Evolutionary conservation across 2,888 invertebrate genomes (phyloP).

Genomic region (Bedellia somnulentella): DNA sequence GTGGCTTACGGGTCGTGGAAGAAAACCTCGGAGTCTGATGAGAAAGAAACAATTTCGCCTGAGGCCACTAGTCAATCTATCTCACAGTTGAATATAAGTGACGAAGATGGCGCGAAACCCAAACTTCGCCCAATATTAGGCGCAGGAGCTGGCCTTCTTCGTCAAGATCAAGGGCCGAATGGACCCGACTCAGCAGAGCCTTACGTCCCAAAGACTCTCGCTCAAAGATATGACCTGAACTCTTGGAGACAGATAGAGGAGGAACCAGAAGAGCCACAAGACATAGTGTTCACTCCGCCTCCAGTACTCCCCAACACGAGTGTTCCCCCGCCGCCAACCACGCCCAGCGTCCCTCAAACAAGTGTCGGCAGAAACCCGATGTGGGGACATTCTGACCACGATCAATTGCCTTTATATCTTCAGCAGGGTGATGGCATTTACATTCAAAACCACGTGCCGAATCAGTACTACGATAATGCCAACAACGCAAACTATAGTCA

Average conservation of each 20-base stretch:
- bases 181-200: slow-evolving; percentile 21
- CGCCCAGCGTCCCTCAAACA: neutral
- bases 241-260: slow-evolving; percentile 43
- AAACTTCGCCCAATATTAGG: slow-evolving; percentile 45
- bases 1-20: slow-evolving; percentile 51
- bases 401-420: slow-evolving; percentile 22
- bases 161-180: slow-evolving; percentile 26
- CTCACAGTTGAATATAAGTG: slow-evolving; percentile 29
- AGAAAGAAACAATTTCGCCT: slow-evolving; percentile 12
- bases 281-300: slow-evolving; percentile 29
- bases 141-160: slow-evolving; percentile 33
- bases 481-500: slow-evolving; percentile 24
- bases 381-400: too few species aligned
- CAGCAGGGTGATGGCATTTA: slow-evolving; percentile 46
- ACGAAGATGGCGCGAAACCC: slow-evolving; percentile 33
- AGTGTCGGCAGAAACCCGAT: neutral
- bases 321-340: too few species aligned
- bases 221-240: slow-evolving; percentile 42
- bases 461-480: slow-evolving; percentile 10
- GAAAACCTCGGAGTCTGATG: slow-evolving; percentile 30
- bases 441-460: slow-evolving; percentile 20
- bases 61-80: slow-evolving; percentile 32
- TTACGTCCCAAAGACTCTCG: slow-evolving; percentile 28
- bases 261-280: slow-evolving; percentile 25
- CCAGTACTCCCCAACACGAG: slow-evolving; percentile 25